Conservation (phyloP, 1,140 invertebrate genomes). For the Campoletis sonorensis region DNA sequence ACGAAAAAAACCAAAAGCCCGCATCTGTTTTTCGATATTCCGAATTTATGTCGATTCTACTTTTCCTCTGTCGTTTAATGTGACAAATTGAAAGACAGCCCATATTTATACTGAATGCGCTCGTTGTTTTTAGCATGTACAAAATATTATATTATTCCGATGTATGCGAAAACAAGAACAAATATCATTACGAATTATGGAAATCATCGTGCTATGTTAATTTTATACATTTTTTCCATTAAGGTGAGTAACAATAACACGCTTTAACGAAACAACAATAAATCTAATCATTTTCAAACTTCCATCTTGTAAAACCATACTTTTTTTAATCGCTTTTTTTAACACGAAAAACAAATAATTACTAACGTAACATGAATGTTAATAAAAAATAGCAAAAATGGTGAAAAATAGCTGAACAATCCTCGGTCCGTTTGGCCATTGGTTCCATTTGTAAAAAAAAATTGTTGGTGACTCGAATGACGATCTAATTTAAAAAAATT, state of each 20-base stretch:
- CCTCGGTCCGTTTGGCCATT: background rate
- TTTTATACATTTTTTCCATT: no score
- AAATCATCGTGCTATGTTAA: no score
- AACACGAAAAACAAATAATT: background rate
- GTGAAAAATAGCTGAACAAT: background rate
- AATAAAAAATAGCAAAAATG: background rate
- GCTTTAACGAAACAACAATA: background rate
- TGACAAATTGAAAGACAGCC: no score
- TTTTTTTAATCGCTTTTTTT: background rate
- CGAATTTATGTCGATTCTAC: background rate
- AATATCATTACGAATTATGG: no score
- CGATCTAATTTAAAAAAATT: no score
- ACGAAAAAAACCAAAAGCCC: background rate
- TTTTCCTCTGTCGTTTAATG: background rate
- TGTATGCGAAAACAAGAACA: no score
- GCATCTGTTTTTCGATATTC: constrained; percentile 23
- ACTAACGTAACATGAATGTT: background rate
- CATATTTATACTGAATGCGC: no score
- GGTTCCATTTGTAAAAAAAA: no score
- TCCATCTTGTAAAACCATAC: background rate
- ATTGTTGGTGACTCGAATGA: no score
- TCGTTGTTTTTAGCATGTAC: no score
- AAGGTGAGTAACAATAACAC: background rate
- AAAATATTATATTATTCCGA: no score
- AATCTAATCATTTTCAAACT: background rate